These are phyloP conservation scores for Oreochromis mossambicus DNA, from an alignment of 2,797 vertebrate species.

Conservation along the genomic window DNA sequence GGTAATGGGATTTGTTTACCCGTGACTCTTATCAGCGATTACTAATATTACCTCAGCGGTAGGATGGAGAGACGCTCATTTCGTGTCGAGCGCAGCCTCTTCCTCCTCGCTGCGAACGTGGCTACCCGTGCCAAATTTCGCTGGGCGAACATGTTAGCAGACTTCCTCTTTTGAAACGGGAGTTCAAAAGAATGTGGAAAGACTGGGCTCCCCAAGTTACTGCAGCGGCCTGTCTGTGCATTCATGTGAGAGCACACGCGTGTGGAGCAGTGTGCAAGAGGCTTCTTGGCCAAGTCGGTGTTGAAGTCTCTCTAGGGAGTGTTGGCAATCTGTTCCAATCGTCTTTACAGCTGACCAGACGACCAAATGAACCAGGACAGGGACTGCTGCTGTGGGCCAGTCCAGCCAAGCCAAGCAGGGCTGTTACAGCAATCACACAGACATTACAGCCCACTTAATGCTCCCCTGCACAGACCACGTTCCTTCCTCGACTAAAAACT, in stretches of 20 bases:
- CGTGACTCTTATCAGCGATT: constrained; percentile 53
- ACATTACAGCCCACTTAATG: constrained; percentile 67
- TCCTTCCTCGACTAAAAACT: constrained; percentile 54
- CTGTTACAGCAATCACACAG: constrained; percentile 65
- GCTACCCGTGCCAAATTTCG: constrained; percentile 47
- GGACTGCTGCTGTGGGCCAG: constrained; percentile 73
- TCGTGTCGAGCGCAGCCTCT: constrained; percentile 28
- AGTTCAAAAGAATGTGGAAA: constrained; percentile 69
- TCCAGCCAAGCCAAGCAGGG: constrained; percentile 68
- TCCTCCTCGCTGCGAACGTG: constrained; percentile 24
- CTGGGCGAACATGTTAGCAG: constrained; percentile 52
- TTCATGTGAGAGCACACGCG: constrained; percentile 68
- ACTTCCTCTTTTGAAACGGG: constrained; percentile 47
- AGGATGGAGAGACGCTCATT: constrained; percentile 30
- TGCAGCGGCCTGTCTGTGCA: constrained; percentile 54
- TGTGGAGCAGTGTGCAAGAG: constrained; percentile 61
- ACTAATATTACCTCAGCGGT: constrained; percentile 44
- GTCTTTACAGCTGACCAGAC: constrained; percentile 78
- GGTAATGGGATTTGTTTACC: constrained; percentile 68
- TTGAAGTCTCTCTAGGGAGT: constrained; percentile 76
- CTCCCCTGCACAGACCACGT: constrained; percentile 59
- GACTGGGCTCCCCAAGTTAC: constrained; percentile 65
- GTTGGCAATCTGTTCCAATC: constrained; percentile 78
- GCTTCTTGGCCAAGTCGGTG: constrained; percentile 73
- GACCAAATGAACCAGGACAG: constrained; percentile 77